Evolutionary conservation across 2,113 vertebrate species (phyloP), one percentile per base, ranked within the genome.

Genomic region (Arvicanthis niloticus): DNA sequence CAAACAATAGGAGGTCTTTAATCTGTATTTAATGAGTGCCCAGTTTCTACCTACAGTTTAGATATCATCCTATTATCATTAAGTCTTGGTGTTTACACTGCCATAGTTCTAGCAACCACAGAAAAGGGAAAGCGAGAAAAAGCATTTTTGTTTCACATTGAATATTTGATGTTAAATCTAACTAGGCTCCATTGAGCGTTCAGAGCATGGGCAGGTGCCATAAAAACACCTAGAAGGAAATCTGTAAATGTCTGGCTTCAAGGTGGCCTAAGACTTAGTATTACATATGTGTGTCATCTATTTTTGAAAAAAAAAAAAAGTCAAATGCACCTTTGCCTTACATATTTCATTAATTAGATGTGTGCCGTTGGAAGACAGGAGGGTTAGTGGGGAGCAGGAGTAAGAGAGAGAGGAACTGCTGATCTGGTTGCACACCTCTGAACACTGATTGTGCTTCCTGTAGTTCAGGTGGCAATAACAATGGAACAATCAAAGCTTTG

Each of bases 91-190:
- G 4, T 21, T 53, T 24, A 70, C 21, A 37, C 90, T 62, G 58
- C 34, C 78, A 58, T 88, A 80, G 90, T 65, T 31, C 85, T 60
- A 5, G 7, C 62, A 80, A 68, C 12, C 9, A 56, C 17, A 29
- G 51, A 93, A 85, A 72, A 65, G 40, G 67, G 13, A 60, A 65
- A 76, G 68, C 8, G 16, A 85, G 53, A 37, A 84, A 84, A 70
- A 81, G 12, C 1, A 13, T 26, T 90, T 21, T 92, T 88, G 86
- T 75, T 92, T 62, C 65, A 90, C 24, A 53, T 34, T 17, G 48
- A 60, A 9, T 92, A 76, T 76, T 60, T 92, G 58, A 72, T 34
- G 31, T 72, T 70, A 56, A 88, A 91, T 80, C 80, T 92, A 88
- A 92, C 76, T 80, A 88, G 56, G 56, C 89, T 29, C 31, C 29